These are phyloP conservation scores for Pachycephala philippinensis DNA, from an alignment of 2,113 vertebrate species.

Conservation along the genomic window DNA sequence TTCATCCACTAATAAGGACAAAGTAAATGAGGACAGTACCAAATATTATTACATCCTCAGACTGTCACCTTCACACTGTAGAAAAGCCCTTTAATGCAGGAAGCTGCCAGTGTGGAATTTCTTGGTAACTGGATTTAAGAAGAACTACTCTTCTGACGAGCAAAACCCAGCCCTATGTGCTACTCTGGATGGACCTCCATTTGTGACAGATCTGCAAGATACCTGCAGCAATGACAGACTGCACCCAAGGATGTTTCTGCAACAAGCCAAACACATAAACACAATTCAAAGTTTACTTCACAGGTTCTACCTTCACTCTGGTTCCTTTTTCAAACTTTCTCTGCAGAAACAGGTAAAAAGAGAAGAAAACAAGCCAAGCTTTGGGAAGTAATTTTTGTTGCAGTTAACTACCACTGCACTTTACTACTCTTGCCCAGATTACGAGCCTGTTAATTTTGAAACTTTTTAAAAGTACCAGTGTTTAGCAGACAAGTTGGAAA, in stretches of 20 bases:
- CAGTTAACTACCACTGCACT: not conserved
- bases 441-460: not conserved
- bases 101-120: not conserved
- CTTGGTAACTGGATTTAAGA: not conserved
- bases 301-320: not conserved
- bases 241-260: not conserved
- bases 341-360: not conserved
- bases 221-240: not conserved
- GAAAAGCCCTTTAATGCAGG: not conserved
- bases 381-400: not conserved
- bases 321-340: not conserved
- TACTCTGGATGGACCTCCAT: not conserved
- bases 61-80: constrained; percentile 12
- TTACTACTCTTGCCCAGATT: not conserved
- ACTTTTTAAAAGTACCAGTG: not conserved
- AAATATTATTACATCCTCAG: not conserved
- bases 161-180: not conserved
- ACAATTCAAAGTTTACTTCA: not conserved
- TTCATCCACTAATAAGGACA: constrained; percentile 18
- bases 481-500: not conserved
- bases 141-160: not conserved
- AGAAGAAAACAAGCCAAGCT: not conserved
- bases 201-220: not conserved
- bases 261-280: not conserved
- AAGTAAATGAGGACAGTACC: not conserved